Base-by-base conservation (phyloP, 2,888 invertebrate genomes). In the Melieria crassipennis region DNA sequence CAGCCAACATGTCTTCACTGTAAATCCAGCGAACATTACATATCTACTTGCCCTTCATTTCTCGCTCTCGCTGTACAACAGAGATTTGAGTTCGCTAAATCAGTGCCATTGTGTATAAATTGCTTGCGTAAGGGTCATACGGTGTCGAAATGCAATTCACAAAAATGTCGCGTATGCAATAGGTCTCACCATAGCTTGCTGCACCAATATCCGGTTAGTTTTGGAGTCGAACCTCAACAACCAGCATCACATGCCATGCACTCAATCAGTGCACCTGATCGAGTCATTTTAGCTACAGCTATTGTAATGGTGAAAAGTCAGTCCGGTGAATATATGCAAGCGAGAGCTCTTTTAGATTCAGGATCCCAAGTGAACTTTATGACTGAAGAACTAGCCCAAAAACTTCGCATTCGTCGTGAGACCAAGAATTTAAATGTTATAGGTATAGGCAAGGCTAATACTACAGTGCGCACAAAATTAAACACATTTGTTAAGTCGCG, bases 41-140 rank as follows among this genome's bases (percentile, higher is more conserved):
- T n/a, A n/a, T n/a, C n/a, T n/a, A n/a, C n/a, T n/a, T n/a, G n/a
- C n/a, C n/a, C n/a, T n/a, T n/a, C n/a, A n/a, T n/a, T n/a, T n/a
- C n/a, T n/a, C n/a, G n/a, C n/a, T n/a, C n/a, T n/a, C n/a, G n/a
- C n/a, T n/a, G n/a, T n/a, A n/a, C n/a, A n/a, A n/a, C n/a, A n/a
- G n/a, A n/a, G n/a, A n/a, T n/a, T n/a, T n/a, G n/a, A n/a, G n/a
- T n/a, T n/a, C n/a, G n/a, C n/a, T n/a, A n/a, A n/a, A n/a, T n/a
- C n/a, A n/a, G n/a, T n/a, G n/a, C n/a, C n/a, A n/a, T n/a, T n/a
- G n/a, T n/a, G n/a, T n/a, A n/a, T n/a, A n/a, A n/a, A n/a, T n/a
- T n/a, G n/a, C n/a, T n/a, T n/a, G n/a, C 69, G 67, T 42, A 72
- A 72, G 52, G 70, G 69, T 50, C 72, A 74, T n/a, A 71, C 73